These are phyloP conservation scores for Limnodromus scolopaceus DNA, from an alignment of 2,797 vertebrate species.

Conservation along the genomic window DNA sequence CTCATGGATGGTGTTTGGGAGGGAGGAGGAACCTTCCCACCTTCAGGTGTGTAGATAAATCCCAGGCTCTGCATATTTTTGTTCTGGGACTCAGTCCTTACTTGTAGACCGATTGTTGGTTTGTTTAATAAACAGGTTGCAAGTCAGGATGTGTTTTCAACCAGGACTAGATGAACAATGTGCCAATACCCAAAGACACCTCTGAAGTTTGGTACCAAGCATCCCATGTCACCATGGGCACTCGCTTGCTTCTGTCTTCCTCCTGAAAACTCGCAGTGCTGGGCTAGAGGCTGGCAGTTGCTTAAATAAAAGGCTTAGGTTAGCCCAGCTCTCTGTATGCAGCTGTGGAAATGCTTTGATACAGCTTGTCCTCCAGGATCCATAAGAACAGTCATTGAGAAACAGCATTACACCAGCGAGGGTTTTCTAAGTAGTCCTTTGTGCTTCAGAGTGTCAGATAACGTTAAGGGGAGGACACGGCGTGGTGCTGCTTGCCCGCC, in stretches of 20 bases:
- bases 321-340: not conserved
- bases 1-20: not conserved
- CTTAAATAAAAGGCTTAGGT: not conserved
- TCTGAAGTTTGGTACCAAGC: not conserved
- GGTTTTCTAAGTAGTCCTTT: conserved; percentile 27
- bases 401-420: not conserved
- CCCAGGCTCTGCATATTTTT: not conserved
- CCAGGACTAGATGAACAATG: not conserved
- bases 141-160: not conserved
- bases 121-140: not conserved
- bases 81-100: not conserved
- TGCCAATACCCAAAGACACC: not conserved
- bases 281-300: not conserved
- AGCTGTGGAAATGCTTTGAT: not conserved
- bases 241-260: not conserved
- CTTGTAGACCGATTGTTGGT: not conserved
- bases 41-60: not conserved
- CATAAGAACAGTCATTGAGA: conserved; percentile 53
- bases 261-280: not conserved
- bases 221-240: fast-evolving
- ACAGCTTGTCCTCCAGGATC: not conserved
- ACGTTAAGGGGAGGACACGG: not conserved
- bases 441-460: not conserved
- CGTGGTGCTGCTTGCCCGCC: fast-evolving
- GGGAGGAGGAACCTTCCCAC: fast-evolving